Percentiles rank a stretch among this genome's conserved stretches.
These are phyloP conservation scores for Eupristina koningsbergeri DNA, from an alignment of 1,140 invertebrate genomes.

Conservation along the genomic window DNA sequence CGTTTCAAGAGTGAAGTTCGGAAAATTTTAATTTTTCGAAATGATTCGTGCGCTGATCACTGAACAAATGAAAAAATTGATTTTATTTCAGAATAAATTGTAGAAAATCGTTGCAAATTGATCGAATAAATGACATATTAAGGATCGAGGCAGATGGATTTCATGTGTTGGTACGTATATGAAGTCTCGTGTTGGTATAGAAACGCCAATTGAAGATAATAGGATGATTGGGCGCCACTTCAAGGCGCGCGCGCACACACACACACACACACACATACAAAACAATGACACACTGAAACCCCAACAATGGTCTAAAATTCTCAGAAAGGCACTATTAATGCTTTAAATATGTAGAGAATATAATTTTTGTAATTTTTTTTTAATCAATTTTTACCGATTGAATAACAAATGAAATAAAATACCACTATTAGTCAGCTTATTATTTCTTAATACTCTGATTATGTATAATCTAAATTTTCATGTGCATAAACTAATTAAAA, in stretches of 20 bases:
- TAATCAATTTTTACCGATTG: background rate
- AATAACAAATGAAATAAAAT: background rate
- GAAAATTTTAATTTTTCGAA: background rate
- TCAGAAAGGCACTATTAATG: slow-evolving; percentile 1
- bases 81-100: background rate
- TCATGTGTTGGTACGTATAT: background rate
- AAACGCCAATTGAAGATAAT: slow-evolving; percentile 21
- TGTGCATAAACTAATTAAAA: background rate
- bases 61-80: background rate
- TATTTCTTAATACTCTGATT: background rate
- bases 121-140: background rate
- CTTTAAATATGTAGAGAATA: slow-evolving; percentile 25
- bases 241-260: background rate
- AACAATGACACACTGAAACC: no score
- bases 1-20: background rate
- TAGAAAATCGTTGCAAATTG: slow-evolving; percentile 7
- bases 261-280: no score
- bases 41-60: background rate
- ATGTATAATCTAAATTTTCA: background rate
- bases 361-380: background rate
- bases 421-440: background rate
- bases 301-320: background rate
- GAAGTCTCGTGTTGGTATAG: background rate
- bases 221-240: slow-evolving; percentile 21
- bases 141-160: background rate